These are phyloP conservation scores for Collichthys lucidus DNA, from an alignment of 2,113 vertebrate genomes.

Conservation along the genomic window DNA sequence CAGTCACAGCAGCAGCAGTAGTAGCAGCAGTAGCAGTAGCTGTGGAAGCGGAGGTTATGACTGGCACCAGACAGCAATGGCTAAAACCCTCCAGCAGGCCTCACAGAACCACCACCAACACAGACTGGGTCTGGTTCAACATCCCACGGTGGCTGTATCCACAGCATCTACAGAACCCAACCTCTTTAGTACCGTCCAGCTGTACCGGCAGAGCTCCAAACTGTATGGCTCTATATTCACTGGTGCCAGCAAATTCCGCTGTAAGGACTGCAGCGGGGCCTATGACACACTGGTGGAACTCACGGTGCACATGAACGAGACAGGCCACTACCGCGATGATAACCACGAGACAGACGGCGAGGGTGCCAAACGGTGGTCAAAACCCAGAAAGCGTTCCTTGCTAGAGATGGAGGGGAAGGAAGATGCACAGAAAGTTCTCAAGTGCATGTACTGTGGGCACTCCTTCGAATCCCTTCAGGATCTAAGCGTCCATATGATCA, in stretches of 20 bases:
- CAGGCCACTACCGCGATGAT: conserved; percentile 97
- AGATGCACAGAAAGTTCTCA: conserved; percentile 98
- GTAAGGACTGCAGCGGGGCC: conserved; percentile 97
- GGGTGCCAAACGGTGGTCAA: conserved; percentile 96
- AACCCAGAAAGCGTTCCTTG: conserved; percentile 97
- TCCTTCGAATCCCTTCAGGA: conserved; percentile 99
- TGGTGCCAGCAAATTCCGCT: conserved; percentile 98
- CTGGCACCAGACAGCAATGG: conserved; percentile 98
- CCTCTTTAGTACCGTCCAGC: conserved; percentile 98
- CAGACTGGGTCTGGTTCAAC: conserved; percentile 68
- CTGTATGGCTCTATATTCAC: conserved; percentile 99
- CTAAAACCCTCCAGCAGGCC: conserved; percentile 96
- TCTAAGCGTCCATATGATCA: conserved; percentile 99
- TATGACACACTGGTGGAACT: conserved; percentile 97
- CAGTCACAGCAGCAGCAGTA: conserved; percentile 92
- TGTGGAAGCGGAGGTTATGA: conserved; percentile 96
- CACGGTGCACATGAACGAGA: conserved; percentile 99
- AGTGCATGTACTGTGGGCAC: conserved; percentile 99
- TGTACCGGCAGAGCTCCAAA: conserved; percentile 98
- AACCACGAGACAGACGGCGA: conserved; percentile 96
- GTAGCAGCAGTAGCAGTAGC: conserved; percentile 96
- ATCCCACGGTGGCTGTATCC: conserved; percentile 63
- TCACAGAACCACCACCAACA: conserved; percentile 89
- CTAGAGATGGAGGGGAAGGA: conserved; percentile 99
- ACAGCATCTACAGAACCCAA: conserved; percentile 85